A percentile compares a stretch with the other conserved stretches of the same genome.
phyloP scores from a whole-genome alignment of 2,113 vertebrate genomes.

The Silurus asotus region DNA sequence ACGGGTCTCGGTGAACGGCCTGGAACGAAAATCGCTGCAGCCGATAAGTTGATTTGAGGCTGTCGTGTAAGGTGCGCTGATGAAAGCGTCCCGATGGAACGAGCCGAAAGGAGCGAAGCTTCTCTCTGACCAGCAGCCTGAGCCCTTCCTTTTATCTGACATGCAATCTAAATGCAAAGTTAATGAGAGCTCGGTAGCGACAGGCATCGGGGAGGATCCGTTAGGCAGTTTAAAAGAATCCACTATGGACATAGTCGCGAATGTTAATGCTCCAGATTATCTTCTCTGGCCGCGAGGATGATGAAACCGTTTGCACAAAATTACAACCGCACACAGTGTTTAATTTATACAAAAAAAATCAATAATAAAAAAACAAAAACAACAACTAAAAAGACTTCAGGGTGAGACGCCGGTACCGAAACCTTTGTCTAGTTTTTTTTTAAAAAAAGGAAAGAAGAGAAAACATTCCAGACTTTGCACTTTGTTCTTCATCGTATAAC shows the following conservation, averaged over 20 bases:
- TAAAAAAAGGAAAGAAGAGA: slow-evolving; percentile 8
- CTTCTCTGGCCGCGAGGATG: slow-evolving; percentile 37
- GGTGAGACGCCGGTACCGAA: no score
- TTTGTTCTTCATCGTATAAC: slow-evolving; percentile 45
- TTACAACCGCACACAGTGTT: not conserved
- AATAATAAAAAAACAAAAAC: slow-evolving; percentile 9
- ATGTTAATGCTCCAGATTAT: slow-evolving; percentile 50
- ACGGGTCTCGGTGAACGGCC: not conserved
- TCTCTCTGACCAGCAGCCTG: slow-evolving; percentile 18
- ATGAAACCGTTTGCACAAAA: slow-evolving; percentile 46
- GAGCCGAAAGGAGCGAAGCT: not conserved
- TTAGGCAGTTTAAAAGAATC: slow-evolving; percentile 48
- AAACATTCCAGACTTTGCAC: slow-evolving; percentile 21
- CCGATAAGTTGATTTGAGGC: not conserved
- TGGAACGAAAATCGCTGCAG: not conserved
- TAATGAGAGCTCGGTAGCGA: slow-evolving; percentile 52
- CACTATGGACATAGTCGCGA: slow-evolving; percentile 35
- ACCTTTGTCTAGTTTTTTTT: not conserved
- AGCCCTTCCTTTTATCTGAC: slow-evolving; percentile 36
- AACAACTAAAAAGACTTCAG: no score
- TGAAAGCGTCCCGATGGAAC: not conserved
- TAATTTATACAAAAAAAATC: not conserved
- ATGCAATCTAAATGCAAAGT: slow-evolving; percentile 56
- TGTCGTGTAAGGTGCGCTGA: not conserved
- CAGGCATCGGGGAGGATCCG: slow-evolving; percentile 38